Conservation (phyloP, 2,797 vertebrate species). For the Spinus pinus region DNA sequence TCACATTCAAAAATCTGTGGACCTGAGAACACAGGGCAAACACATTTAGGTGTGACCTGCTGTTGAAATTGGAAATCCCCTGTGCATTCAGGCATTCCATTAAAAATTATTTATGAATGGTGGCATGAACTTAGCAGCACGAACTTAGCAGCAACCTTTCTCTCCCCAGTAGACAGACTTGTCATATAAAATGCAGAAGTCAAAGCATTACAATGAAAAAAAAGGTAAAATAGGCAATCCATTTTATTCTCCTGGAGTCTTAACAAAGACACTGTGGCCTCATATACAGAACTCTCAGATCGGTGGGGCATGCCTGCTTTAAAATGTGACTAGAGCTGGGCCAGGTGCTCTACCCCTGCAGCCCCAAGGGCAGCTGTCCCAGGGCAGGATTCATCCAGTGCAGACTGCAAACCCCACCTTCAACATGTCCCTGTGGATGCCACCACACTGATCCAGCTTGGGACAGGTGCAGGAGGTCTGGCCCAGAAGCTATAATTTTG, state of each 20-base stretch:
- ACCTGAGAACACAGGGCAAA: background rate
- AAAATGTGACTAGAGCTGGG: background rate
- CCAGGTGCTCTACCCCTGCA: background rate
- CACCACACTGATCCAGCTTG: background rate
- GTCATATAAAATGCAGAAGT: background rate
- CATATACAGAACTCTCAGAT: background rate
- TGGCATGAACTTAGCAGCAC: background rate
- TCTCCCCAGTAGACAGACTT: background rate
- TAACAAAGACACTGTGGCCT: background rate
- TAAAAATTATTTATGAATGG: background rate
- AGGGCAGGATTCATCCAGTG: accelerated
- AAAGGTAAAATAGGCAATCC: background rate
- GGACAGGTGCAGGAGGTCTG: background rate
- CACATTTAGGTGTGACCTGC: background rate
- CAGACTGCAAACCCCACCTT: background rate
- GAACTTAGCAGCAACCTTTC: background rate
- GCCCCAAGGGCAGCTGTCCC: background rate
- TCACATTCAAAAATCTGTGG: background rate
- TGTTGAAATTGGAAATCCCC: background rate
- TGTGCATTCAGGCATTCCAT: background rate
- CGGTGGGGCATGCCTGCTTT: background rate
- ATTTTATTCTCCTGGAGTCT: background rate
- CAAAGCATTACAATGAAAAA: background rate
- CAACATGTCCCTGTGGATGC: accelerated
- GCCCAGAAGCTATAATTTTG: background rate